Base-by-base conservation (phyloP, 1,140 invertebrate genomes). In the Drosophila nasuta region DNA sequence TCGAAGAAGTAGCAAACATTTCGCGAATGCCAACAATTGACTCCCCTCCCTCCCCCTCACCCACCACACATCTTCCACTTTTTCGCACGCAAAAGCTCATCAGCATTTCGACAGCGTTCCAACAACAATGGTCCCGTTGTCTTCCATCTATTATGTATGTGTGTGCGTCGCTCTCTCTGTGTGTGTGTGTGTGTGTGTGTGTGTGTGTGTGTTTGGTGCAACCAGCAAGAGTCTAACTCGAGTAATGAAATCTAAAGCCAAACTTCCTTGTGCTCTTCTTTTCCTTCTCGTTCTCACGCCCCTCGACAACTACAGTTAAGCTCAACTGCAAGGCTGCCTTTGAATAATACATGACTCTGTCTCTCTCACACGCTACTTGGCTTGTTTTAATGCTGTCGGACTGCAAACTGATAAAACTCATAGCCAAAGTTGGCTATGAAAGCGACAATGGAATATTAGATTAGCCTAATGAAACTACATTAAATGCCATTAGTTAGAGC, bases 21-120 rank as follows among this genome's bases (percentile, higher is more conserved):
- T 75, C 66, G 72, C 72, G 51, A 57, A 62, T 70, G 66, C 43
- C 48, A 74, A 68, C 71, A 74, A 62, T 67, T 73, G 70, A 59
- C 46, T 54, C n/a, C 35, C 5, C 49, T 8, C 17, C 3, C 33
- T 1, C 41, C 1, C 25, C 28, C 8, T 15, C 7, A 8, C 8
- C 6, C 3, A 1, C 4, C n/a, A 13, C 4, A 7, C 20, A 2
- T 20, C 25, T 25, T 25, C 20, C 20, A 25, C 20, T 25, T 25
- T 25, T 17, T 57, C 54, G 56, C 66, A 60, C 56, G 46, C 33
- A 60, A 58, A 52, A 74, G 64, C 71, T 74, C 62, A 64, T 64
- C 62, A 64, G 49, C 62, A 64, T 64, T 64, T 38, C 35, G 48
- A 52, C 56, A 58, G 54, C 54, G 33, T 20, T 38, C 1, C 54